A percentile compares a stretch with the other conserved stretches of the same genome.
These are phyloP conservation scores for Rousettus leschenaultii DNA, from an alignment of 2,113 vertebrate species.

Conservation along the genomic window DNA sequence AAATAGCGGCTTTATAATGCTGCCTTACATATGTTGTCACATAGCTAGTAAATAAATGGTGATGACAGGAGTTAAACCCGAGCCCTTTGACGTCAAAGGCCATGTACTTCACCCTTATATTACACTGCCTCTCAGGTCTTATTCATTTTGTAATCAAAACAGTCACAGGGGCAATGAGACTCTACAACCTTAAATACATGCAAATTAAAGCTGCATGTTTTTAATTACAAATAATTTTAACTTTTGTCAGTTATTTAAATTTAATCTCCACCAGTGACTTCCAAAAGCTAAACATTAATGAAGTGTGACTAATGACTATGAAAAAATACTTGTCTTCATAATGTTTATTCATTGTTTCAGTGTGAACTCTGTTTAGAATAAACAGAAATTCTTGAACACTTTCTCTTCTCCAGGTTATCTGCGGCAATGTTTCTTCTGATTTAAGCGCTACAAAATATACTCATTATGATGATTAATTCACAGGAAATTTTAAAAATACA, in stretches of 20 bases:
- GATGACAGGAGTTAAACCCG: neutral
- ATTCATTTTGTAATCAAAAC: neutral
- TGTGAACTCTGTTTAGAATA: neutral
- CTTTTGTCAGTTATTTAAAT: neutral
- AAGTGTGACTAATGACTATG: neutral
- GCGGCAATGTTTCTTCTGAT: neutral
- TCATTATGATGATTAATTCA: neutral
- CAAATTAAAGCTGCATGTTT: neutral
- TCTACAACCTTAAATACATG: neutral
- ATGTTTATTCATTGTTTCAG: neutral
- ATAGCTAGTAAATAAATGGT: neutral
- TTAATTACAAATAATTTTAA: neutral
- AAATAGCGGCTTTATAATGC: neutral
- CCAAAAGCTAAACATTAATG: neutral
- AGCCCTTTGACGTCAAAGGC: neutral
- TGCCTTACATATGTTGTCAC: neutral
- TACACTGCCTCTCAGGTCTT: neutral
- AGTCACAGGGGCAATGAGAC: neutral
- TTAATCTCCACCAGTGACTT: neutral
- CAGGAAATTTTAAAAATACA: neutral
- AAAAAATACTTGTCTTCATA: neutral
- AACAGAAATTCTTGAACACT: neutral
- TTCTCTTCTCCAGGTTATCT: neutral
- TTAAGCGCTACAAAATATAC: neutral
- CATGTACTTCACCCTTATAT: neutral